These are phyloP conservation scores for Lucilia cuprina DNA, from an alignment of 1,140 invertebrate species.

Conservation along the genomic window DNA sequence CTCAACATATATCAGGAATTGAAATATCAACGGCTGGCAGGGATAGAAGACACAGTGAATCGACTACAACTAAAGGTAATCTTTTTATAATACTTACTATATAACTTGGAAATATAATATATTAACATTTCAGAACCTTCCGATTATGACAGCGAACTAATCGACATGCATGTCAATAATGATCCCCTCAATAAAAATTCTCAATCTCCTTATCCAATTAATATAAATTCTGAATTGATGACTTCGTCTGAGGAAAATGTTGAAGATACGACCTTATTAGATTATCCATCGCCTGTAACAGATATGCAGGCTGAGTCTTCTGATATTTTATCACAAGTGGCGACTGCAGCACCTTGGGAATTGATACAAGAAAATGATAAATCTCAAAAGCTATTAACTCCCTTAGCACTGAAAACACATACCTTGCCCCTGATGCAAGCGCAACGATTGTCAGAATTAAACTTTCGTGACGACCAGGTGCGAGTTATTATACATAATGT, in stretches of 20 bases:
- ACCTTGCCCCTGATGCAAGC: constrained; percentile 13
- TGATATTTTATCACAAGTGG: constrained; percentile 35
- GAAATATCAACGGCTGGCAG: constrained; percentile 38
- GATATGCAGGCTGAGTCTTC: constrained; percentile 44
- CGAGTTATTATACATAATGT: constrained; percentile 65
- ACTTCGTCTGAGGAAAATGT: constrained; percentile 43
- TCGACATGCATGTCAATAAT: constrained; percentile 49
- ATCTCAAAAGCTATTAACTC: constrained; percentile 5
- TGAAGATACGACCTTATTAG: neutral
- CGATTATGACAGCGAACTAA: constrained; percentile 50
- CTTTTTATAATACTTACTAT: neutral
- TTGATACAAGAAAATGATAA: constrained; percentile 50
- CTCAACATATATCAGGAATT: constrained; percentile 53
- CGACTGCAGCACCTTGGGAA: constrained; percentile 56
- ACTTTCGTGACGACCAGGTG: constrained; percentile 48
- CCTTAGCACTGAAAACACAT: constrained; percentile 4
- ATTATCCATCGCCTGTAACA: neutral
- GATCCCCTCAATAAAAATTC: constrained; percentile 42
- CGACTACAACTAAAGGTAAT: neutral
- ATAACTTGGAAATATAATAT: too few relatives aligned
- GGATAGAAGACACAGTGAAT: constrained; percentile 31
- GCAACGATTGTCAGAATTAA: constrained; percentile 36
- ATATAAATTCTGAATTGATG: constrained; percentile 48
- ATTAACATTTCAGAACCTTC: constrained; percentile 37
- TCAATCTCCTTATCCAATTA: constrained; percentile 39